Conservation (phyloP, 2,888 invertebrate species). For the Thereva nobilitata region DNA sequence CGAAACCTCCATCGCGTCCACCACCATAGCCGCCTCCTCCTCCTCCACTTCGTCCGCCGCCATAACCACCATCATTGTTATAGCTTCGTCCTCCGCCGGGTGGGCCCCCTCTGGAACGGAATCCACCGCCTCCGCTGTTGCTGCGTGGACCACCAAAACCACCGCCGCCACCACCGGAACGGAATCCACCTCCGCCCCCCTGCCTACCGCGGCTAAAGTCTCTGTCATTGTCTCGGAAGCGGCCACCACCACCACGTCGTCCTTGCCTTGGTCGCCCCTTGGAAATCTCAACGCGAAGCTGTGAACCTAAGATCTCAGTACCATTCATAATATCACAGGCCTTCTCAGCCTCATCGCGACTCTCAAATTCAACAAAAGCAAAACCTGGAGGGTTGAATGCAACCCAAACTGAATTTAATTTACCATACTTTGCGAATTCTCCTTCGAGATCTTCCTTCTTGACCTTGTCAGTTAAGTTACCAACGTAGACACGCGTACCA, state of each 20-base stretch:
- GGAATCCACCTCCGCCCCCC: constrained; percentile 57
- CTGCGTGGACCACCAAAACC: constrained; percentile 53
- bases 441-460: constrained; percentile 90
- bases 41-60: constrained; percentile 44
- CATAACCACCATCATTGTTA: constrained; percentile 37
- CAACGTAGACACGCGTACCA: constrained; percentile 82
- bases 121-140: constrained; percentile 58
- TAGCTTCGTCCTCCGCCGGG: constrained; percentile 49
- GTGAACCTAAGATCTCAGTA: constrained; percentile 83
- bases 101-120: constrained; percentile 57
- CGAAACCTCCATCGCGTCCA: constrained; percentile 45
- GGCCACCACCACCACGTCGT: constrained; percentile 61
- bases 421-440: constrained; percentile 90
- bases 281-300: constrained; percentile 85
- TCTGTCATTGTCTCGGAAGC: constrained; percentile 58
- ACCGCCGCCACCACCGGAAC: constrained; percentile 58
- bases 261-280: constrained; percentile 76
- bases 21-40: constrained; percentile 57
- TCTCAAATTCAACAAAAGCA: constrained; percentile 91
- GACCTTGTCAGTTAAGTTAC: constrained; percentile 84
- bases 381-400: constrained; percentile 94
- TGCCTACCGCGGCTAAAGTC: constrained; percentile 60
- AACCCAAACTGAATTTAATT: constrained; percentile 88
- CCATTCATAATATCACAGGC: constrained; percentile 85
- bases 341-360: constrained; percentile 84